Evolutionary conservation across 1,140 invertebrate genomes (phyloP), one percentile per base, ranked within the genome.

Genomic region (Schlechtendalia chinensis): DNA sequence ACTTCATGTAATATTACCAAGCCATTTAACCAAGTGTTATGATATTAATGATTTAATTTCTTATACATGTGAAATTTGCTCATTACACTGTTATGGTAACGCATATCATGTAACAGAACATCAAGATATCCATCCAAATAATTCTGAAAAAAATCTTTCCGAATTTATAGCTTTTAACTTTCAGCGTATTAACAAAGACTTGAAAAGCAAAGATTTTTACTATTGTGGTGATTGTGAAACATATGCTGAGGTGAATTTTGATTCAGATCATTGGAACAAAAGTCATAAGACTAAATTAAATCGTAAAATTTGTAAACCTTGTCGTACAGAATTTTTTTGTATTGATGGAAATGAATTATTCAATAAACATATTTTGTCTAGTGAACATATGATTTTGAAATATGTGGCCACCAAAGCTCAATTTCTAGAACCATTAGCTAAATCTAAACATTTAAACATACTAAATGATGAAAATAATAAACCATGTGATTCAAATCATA

Each of bases 301-400:
- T 17, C 75, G 75, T 50, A 27, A 27, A 19, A 8, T 29, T 27
- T 79, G 75, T 79, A 2, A 50, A 27, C 56, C 75, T 50, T 79
- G 75, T 19, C 58, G 39, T n/a, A 79, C 39, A 63, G 56, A 79
- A 61, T 79, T 79, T 47, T 79, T 79, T 59, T 79, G 75, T 79
- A 47, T 45, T 63, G 58, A 63, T 47, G 45, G 22, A 27, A 50
- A 63, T 61, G n/a, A 50, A 11, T 50, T 79, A 27, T 79, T 61
- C 11, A 22, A 27, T 12, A 59, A 50, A 63, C 75, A 79, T 47
- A 27, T 11, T 11, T 27, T 79, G 50, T 63, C 75, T n/a, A 79
- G 58, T 50, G 75, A 79, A 61, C 75, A 79, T n/a, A 61, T 79
- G 5, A 24, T 61, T 47, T 63, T 79, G 47, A 79, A 79, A 50